A percentile compares a stretch with the other conserved stretches of the same genome.
Evolutionary conservation across 1,140 invertebrate genomes (phyloP).

Genomic region (Cylas formicarius): DNA sequence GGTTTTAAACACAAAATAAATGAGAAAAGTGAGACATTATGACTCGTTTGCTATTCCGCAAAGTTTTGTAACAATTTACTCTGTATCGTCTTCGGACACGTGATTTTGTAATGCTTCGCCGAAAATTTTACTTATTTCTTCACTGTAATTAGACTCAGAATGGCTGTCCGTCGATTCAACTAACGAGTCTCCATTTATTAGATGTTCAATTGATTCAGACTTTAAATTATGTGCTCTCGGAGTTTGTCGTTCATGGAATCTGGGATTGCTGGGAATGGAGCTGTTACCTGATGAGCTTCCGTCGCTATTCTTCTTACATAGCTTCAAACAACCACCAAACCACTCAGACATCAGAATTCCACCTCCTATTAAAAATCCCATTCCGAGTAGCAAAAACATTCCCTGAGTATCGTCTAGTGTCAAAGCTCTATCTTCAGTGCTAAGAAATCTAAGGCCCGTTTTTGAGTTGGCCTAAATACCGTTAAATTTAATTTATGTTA

Average conservation of each 20-base stretch:
- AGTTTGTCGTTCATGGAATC: slow-evolving; percentile 26
- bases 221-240: not conserved
- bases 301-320: slow-evolving; percentile 40
- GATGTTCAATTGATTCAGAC: too few species aligned
- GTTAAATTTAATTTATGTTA: not conserved
- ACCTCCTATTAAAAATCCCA: slow-evolving; percentile 55
- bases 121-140: too few species aligned
- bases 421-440: slow-evolving; percentile 57
- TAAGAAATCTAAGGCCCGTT: slow-evolving; percentile 29
- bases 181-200: too few species aligned
- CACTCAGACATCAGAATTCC: slow-evolving; percentile 51
- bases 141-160: too few species aligned
- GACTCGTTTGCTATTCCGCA: too few species aligned
- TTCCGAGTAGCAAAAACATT: slow-evolving; percentile 65
- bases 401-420: slow-evolving; percentile 68
- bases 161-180: too few species aligned
- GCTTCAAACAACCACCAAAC: slow-evolving; percentile 55
- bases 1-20: too few species aligned
- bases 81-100: too few species aligned
- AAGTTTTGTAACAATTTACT: too few species aligned
- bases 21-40: too few species aligned
- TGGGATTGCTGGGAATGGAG: slow-evolving; percentile 28
- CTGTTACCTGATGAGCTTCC: slow-evolving; percentile 6
- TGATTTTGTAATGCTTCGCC: too few species aligned
- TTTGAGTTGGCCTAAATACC: slow-evolving; percentile 28